Evolutionary conservation across 2,888 invertebrate species (phyloP).

Genomic region (Drosophila longiperda): DNA sequence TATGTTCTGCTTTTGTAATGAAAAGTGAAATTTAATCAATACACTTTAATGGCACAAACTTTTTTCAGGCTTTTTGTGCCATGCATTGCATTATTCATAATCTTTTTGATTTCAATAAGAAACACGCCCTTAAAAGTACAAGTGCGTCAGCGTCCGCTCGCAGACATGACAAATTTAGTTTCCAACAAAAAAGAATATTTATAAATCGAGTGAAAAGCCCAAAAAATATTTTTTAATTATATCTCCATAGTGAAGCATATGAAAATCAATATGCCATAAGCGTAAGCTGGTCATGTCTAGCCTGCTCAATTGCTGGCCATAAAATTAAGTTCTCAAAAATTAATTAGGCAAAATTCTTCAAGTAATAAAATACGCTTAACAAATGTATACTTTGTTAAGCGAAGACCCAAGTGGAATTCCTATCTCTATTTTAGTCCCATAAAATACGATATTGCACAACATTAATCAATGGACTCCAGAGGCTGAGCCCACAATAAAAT

Average conservation of each 20-base stretch:
- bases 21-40: conserved; percentile 65
- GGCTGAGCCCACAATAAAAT: conserved; percentile 4
- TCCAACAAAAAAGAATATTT: conserved; percentile 17
- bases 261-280: conserved; percentile 60
- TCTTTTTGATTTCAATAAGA: conserved; percentile 10
- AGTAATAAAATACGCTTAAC: conserved; percentile 10
- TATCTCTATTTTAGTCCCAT: conserved; percentile 7
- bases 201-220: conserved; percentile 49
- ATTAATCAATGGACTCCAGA: conserved; percentile 49
- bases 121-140: conserved; percentile 56
- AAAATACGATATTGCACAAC: conserved; percentile 28
- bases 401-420: not conserved
- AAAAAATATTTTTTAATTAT: conserved; percentile 57
- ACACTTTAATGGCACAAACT: conserved; percentile 1
- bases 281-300: conserved; percentile 52
- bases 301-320: conserved; percentile 29
- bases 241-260: conserved; percentile 22
- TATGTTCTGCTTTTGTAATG: conserved; percentile 27
- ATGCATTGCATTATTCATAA: conserved; percentile 64
- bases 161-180: conserved; percentile 24
- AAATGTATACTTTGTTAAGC: conserved; percentile 28
- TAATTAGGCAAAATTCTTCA: conserved; percentile 3
- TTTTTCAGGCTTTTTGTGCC: conserved; percentile 2
- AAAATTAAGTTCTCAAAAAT: conserved; percentile 19
- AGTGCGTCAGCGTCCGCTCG: conserved; percentile 48